phyloP scores from a whole-genome alignment of 2,797 vertebrate species.

The Phoxinus dragarum region DNA sequence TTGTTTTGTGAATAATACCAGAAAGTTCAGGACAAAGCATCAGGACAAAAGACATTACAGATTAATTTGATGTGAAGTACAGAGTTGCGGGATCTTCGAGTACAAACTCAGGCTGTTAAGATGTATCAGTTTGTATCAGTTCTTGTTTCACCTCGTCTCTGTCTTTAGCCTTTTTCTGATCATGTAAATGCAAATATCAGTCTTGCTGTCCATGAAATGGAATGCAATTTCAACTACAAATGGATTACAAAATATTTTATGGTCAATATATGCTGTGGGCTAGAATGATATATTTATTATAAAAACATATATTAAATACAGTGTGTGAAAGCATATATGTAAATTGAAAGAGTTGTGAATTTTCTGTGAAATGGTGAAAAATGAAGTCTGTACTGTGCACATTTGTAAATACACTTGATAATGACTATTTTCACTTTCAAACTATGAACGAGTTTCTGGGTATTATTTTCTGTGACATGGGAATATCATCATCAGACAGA shows the following conservation, averaged over 20 bases:
- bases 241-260: slow-evolving; percentile 39
- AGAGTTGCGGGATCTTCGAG: slow-evolving; percentile 1
- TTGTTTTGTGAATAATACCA: neutral
- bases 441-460: slow-evolving; percentile 33
- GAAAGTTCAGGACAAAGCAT: neutral
- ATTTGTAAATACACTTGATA: slow-evolving; percentile 56
- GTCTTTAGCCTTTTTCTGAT: slow-evolving; percentile 48
- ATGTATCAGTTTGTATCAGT: slow-evolving; percentile 15
- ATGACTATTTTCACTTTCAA: slow-evolving; percentile 56
- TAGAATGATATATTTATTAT: slow-evolving; percentile 42
- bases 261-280: slow-evolving; percentile 37
- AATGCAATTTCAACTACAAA: slow-evolving; percentile 50
- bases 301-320: slow-evolving; percentile 23
- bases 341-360: slow-evolving; percentile 27
- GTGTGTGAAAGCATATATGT: slow-evolving; percentile 38
- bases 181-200: slow-evolving; percentile 18
- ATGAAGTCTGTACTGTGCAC: slow-evolving; percentile 44
- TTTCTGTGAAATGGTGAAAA: slow-evolving; percentile 36
- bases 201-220: slow-evolving; percentile 46
- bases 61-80: neutral
- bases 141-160: slow-evolving; percentile 32
- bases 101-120: slow-evolving; percentile 46
- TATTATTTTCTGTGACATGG: slow-evolving; percentile 16
- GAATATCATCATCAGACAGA: neutral
- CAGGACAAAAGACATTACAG: neutral